Base-by-base conservation (phyloP, 2,888 invertebrate species). In the Lapara coniferarum region DNA sequence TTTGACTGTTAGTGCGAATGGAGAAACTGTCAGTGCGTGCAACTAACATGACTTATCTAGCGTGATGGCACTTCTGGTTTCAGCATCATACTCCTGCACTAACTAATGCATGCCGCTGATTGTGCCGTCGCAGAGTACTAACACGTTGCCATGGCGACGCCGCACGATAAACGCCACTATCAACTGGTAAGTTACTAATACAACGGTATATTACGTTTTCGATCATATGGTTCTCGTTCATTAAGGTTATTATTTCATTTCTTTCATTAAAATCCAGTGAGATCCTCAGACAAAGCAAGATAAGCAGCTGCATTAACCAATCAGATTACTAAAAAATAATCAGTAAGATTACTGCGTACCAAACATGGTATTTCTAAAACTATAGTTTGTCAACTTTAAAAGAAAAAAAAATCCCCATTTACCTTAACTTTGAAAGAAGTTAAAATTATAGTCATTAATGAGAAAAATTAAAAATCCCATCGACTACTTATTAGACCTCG, bases 121-220 rank as follows among this genome's bases (percentile, higher is more conserved):
- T 77, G 73, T 73, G 69, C 77, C 77, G 73, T 78, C 69, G 78
- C 84, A 78, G 77, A 75, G 75, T 87, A 90, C 89, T 92, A 91
- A 91, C 85, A 73, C 85, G 78, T 78, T 75, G 82, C 85, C 78
- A 93, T 90, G 90, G 87, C 90, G 81, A 89, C 86, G 74, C 80
- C 86, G 76, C 90, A 88, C 75, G 94, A 95, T 77, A 95, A 95
- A 86, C 94, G 94, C 79, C 93, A 94, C 81, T 93, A 94, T 80
- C 95, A 95, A 81, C 86, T 95, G 94, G 95, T 95, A 81, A 95
- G 94, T 90, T 71, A n/a, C n/a, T n/a, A n/a, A n/a, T n/a, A n/a
- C n/a, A n/a, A n/a, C n/a, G n/a, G n/a, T n/a, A 46, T 46, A 5
- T 44, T 14, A 56, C 14, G 16, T 67, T n/a, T 10, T n/a, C 7